Evolutionary conservation across 2,888 invertebrate species (phyloP).

Genomic region (Omphaloscelis lunosa): DNA sequence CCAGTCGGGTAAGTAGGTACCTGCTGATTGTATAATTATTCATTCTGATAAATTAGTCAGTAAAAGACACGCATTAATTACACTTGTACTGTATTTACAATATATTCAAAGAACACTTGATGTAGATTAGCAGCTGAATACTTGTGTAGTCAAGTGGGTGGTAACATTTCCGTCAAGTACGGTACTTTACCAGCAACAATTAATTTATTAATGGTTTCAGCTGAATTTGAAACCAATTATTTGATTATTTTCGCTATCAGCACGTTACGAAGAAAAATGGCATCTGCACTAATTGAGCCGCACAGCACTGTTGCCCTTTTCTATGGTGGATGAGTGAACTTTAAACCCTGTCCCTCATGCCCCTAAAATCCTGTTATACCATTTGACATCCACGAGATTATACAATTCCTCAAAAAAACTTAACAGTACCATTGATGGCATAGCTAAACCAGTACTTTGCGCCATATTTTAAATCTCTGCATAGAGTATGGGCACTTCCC

Average conservation of each 20-base stretch:
- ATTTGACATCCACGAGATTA: no score
- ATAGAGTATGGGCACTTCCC: no score
- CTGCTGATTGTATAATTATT: constrained; percentile 29
- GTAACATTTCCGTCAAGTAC: neutral
- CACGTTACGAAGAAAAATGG: neutral
- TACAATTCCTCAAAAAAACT: no score
- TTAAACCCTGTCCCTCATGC: no score
- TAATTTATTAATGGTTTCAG: neutral
- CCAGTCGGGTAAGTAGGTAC: neutral
- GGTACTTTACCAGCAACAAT: neutral
- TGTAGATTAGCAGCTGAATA: constrained; percentile 11
- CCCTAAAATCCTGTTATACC: no score
- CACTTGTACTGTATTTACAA: constrained; percentile 2
- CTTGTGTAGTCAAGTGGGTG: constrained; percentile 17
- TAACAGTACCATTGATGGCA: no score
- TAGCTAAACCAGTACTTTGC: no score
- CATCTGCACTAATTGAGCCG: neutral
- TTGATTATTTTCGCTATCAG: neutral
- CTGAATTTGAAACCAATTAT: neutral
- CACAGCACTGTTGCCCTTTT: neutral
- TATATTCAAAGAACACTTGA: constrained; percentile 25
- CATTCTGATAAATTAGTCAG: constrained; percentile 13
- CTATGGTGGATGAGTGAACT: no score
- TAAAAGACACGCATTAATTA: constrained; percentile 24
- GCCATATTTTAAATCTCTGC: no score